phyloP scores from a whole-genome alignment of 2,113 vertebrate genomes.

The Hystrix cristata region DNA sequence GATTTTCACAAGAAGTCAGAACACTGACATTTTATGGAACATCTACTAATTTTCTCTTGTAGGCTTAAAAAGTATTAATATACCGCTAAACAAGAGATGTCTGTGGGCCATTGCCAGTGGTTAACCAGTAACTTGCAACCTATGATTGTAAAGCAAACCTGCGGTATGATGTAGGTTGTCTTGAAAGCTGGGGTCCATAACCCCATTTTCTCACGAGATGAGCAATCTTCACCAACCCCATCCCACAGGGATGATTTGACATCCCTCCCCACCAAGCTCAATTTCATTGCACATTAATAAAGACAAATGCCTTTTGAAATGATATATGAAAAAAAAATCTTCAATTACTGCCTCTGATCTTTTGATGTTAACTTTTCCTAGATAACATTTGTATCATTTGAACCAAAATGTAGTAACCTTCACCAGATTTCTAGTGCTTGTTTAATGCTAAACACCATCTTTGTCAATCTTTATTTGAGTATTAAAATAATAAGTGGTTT shows the following conservation, averaged over 20 bases:
- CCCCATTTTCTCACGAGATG: background rate
- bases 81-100: background rate
- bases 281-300: background rate
- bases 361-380: background rate
- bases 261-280: background rate
- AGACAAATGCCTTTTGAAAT: background rate
- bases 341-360: background rate
- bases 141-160: background rate
- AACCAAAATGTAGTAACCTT: background rate
- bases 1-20: background rate
- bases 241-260: background rate
- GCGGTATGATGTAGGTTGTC: background rate
- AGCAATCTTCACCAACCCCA: background rate
- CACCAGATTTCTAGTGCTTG: background rate
- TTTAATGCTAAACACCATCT: background rate
- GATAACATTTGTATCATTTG: background rate
- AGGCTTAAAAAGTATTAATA: background rate
- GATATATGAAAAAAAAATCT: background rate
- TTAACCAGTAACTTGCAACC: background rate
- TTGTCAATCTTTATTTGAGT: slow-evolving; percentile 35
- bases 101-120: background rate
- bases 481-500: slow-evolving; percentile 81
- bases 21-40: background rate
- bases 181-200: background rate
- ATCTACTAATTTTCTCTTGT: background rate